phyloP scores from a whole-genome alignment of 2,797 vertebrate species.

The Pelodytes ibericus region DNA sequence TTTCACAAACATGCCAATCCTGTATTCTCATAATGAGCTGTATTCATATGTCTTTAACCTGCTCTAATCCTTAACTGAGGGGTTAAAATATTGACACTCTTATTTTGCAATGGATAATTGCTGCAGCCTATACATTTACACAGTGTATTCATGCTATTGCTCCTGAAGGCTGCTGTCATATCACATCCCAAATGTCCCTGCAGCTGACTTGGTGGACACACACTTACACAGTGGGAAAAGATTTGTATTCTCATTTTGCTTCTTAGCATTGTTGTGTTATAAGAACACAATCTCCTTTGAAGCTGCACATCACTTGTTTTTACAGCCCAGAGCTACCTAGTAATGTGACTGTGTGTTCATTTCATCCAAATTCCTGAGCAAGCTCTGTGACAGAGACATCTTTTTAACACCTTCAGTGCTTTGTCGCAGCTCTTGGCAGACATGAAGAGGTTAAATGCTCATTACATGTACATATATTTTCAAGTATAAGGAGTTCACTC shows the following conservation, averaged over 20 bases:
- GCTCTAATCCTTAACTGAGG: no score
- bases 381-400: conserved; percentile 9
- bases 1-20: no score
- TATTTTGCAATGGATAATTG: conserved; percentile 20
- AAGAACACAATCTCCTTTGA: conserved; percentile 45
- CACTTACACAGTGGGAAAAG: conserved; percentile 8
- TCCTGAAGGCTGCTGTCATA: conserved; percentile 15
- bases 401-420: conserved; percentile 22
- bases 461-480: no score
- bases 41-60: no score
- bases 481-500: not conserved
- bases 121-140: conserved; percentile 6
- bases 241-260: conserved; percentile 41
- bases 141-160: not conserved
- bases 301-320: conserved; percentile 38
- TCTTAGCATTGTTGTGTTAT: conserved; percentile 46
- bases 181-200: conserved; percentile 31
- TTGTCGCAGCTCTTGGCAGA: no score
- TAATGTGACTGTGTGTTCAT: conserved; percentile 34
- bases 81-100: not conserved
- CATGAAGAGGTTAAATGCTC: no score
- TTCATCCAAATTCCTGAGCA: conserved; percentile 9
- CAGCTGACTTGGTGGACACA: conserved; percentile 17
- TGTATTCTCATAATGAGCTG: no score
- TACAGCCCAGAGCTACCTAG: conserved; percentile 40